Percentiles rank a stretch among this genome's conserved stretches.
Evolutionary conservation across 2,797 vertebrate species (phyloP).

Genomic region (Triplophysa yarkandensis): DNA sequence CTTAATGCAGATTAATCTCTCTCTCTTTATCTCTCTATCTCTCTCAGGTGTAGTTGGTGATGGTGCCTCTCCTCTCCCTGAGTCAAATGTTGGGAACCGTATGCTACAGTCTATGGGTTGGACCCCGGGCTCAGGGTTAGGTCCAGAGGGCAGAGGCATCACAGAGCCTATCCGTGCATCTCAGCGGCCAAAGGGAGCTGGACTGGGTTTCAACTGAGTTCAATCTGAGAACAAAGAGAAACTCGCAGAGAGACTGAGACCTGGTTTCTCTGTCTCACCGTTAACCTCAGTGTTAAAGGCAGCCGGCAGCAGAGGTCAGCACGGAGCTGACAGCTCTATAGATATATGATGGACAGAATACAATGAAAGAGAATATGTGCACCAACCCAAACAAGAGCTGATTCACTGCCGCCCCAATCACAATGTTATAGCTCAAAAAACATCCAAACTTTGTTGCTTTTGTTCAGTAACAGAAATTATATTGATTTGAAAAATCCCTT

Average conservation of each 20-base stretch:
- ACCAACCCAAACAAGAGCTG: conserved; percentile 11
- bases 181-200: conserved; percentile 82
- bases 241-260: background rate
- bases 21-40: conserved; percentile 11
- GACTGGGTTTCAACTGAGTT: conserved; percentile 77
- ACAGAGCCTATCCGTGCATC: conserved; percentile 87
- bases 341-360: background rate
- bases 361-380: background rate
- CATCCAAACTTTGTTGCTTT: background rate
- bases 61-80: conserved; percentile 82
- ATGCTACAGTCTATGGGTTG: conserved; percentile 98
- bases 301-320: conserved; percentile 34
- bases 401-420: conserved; percentile 18
- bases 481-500: background rate
- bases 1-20: conserved; percentile 61
- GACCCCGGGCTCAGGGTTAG: conserved; percentile 88
- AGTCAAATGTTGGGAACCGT: conserved; percentile 89
- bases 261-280: background rate
- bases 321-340: background rate
- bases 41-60: conserved; percentile 84
- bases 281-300: background rate
- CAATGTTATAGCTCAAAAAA: background rate
- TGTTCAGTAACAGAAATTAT: background rate
- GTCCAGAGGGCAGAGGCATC: conserved; percentile 91
- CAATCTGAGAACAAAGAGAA: background rate